phyloP scores from a whole-genome alignment of 2,888 invertebrate species.

The Melieria picta region DNA sequence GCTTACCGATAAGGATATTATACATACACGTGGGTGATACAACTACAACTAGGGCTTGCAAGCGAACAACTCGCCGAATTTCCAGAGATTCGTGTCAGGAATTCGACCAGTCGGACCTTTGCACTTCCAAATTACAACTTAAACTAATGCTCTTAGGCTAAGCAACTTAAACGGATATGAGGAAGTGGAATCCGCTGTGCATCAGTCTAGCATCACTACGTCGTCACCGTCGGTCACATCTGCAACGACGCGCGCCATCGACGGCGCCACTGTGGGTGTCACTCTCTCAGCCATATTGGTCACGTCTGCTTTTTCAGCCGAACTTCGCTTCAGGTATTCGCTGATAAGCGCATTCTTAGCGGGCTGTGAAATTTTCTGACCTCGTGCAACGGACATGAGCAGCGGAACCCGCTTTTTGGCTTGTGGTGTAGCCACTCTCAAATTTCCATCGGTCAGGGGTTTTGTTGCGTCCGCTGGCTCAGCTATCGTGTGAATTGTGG shows the following conservation, averaged over 20 bases:
- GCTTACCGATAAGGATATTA: too few relatives aligned
- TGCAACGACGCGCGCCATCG: constrained; percentile 10
- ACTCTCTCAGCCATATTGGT: constrained; percentile 12
- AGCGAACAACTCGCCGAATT: too few relatives aligned
- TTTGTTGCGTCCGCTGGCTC: neutral
- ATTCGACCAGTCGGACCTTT: too few relatives aligned
- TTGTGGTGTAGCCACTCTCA: neutral
- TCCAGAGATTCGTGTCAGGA: too few relatives aligned
- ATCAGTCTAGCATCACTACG: constrained; percentile 50
- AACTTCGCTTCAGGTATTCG: constrained; percentile 29
- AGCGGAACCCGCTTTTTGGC: constrained; percentile 61
- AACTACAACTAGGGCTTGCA: too few relatives aligned
- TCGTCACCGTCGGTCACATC: constrained; percentile 39
- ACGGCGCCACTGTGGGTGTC: neutral
- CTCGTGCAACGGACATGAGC: constrained; percentile 61
- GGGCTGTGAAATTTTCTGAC: constrained; percentile 56
- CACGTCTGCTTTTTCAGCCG: neutral
- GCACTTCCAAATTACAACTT: too few relatives aligned
- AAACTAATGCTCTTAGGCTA: too few relatives aligned
- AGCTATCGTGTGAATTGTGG: constrained; percentile 16
- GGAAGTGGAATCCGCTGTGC: neutral
- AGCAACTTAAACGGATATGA: neutral
- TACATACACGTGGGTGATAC: too few relatives aligned
- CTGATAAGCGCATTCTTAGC: constrained; percentile 63
- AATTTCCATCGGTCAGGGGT: too few relatives aligned